phyloP scores from a whole-genome alignment of 2,888 invertebrate genomes.

The Lottia scabra region DNA sequence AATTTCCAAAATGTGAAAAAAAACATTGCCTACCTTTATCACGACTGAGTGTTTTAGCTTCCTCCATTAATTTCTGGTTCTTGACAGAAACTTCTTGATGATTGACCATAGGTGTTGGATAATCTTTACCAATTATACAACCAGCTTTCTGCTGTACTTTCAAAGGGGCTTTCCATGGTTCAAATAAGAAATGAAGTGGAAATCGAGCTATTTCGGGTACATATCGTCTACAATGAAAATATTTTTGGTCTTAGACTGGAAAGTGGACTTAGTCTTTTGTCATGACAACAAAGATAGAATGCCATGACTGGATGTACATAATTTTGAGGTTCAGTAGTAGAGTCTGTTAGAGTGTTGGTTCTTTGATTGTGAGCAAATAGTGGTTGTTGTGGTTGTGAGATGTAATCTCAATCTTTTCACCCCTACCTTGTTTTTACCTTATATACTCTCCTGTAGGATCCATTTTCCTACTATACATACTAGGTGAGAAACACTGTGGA shows the following conservation, averaged over 20 bases:
- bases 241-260: too few species aligned
- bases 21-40: slow-evolving; percentile 17
- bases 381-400: too few species aligned
- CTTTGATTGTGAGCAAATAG: too few species aligned
- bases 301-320: too few species aligned
- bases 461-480: slow-evolving; percentile 60
- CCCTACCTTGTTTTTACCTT: too few species aligned
- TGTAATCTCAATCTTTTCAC: too few species aligned
- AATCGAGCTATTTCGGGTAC: slow-evolving; percentile 59
- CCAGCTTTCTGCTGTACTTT: slow-evolving; percentile 55
- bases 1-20: too few species aligned
- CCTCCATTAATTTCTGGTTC: slow-evolving; percentile 48
- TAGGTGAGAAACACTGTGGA: slow-evolving; percentile 61
- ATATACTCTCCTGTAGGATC: slow-evolving; percentile 62
- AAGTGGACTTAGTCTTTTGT: too few species aligned
- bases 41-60: slow-evolving; percentile 59
- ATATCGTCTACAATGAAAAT: too few species aligned
- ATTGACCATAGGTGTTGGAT: slow-evolving; percentile 61
- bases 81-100: slow-evolving; percentile 48
- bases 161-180: slow-evolving; percentile 64
- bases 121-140: slow-evolving; percentile 60
- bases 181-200: slow-evolving; percentile 59
- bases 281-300: too few species aligned
- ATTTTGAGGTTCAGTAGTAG: too few species aligned
- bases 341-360: too few species aligned